Evolutionary conservation across 2,797 vertebrate species (phyloP), one percentile per base, ranked within the genome.

Genomic region (Tinamus major): DNA sequence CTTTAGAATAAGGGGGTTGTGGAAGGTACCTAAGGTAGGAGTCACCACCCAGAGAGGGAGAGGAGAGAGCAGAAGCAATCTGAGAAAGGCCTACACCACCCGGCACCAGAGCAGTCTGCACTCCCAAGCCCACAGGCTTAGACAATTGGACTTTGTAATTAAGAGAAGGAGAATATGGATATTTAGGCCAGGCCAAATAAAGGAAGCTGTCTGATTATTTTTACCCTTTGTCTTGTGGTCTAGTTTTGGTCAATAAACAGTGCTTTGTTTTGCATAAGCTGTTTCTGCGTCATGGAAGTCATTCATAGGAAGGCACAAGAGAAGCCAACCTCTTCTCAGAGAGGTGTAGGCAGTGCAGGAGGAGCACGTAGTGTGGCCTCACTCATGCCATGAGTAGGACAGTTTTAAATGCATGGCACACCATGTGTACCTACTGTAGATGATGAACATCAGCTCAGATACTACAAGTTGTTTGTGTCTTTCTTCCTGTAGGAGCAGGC

Each of bases 311-410:
- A 31, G 53, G 29, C 29, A 55, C 10, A 16, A 55, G 29, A 55
- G 53, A n/a, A 19, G 31, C 55, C 31, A n/a, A 56, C 21, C 29
- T n/a, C 31, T 26, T 29, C 31, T 56, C 55, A n/a, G 29, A 12
- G 55, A 12, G 27, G 16, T 31, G 17, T 55, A 29, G 16, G 10
- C 29, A 31, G 53, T 6, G 24, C 10, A 55, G 55, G 29, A 56
- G 55, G 55, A 56, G 55, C 10, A 12, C 18, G 31, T 19, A 56
- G 31, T 11, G 17, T n/a, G 55, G 31, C 18, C 58, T 68, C 20
- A 39, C 15, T 15, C 3, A 0, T 12, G 37, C 5, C 62, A 19
- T 0, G 3, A 10, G 44, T 64, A 37, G n/a, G 23, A 48, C 8
- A 17, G 77, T 58, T 77, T 16, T 19, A 51, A 56, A 42, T 21